Percentiles rank a stretch among this genome's conserved stretches.
These are phyloP conservation scores for Anneissia japonica DNA, from an alignment of 35 echinoderm and acorn worm genomes.

Conservation along the genomic window DNA sequence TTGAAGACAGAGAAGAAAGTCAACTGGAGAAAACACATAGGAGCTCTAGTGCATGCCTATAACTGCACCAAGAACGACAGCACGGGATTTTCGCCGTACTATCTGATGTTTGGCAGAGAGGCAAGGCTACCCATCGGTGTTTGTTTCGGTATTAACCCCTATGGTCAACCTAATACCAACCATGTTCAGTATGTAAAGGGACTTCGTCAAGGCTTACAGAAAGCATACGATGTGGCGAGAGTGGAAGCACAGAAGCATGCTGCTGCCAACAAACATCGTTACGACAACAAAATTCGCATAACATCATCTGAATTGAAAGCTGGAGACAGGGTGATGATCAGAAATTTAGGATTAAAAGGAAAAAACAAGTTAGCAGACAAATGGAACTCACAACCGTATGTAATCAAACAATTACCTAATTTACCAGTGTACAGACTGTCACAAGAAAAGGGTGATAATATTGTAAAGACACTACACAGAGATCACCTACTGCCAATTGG, in stretches of 20 bases:
- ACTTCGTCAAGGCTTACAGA: neutral
- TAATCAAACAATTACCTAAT: slow-evolving; percentile 6
- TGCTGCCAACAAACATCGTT: slow-evolving; percentile 35
- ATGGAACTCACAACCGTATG: slow-evolving; percentile 35
- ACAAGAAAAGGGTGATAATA: slow-evolving; percentile 29
- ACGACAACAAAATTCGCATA: slow-evolving; percentile 34
- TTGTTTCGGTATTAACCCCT: slow-evolving; percentile 27
- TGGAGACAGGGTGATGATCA: slow-evolving; percentile 69
- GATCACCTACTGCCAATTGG: slow-evolving; percentile 37
- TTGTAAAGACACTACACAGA: slow-evolving; percentile 30
- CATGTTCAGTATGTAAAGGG: slow-evolving; percentile 35
- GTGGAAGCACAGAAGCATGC: neutral
- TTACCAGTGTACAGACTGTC: slow-evolving; percentile 51
- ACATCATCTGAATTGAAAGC: neutral
- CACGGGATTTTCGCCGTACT: slow-evolving; percentile 51
- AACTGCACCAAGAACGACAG: slow-evolving; percentile 45
- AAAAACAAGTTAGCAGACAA: slow-evolving; percentile 53
- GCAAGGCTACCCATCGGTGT: slow-evolving; percentile 43
- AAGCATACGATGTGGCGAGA: too few species aligned
- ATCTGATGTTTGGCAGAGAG: slow-evolving; percentile 44
- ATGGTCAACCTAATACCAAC: neutral
- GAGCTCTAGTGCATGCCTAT: slow-evolving; percentile 57
- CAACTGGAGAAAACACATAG: slow-evolving; percentile 35
- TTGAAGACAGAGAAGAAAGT: slow-evolving; percentile 37
- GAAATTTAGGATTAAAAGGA: slow-evolving; percentile 44